Evolutionary conservation across 2,113 vertebrate species (phyloP).

Genomic region (Cricetomys ansorgei): DNA sequence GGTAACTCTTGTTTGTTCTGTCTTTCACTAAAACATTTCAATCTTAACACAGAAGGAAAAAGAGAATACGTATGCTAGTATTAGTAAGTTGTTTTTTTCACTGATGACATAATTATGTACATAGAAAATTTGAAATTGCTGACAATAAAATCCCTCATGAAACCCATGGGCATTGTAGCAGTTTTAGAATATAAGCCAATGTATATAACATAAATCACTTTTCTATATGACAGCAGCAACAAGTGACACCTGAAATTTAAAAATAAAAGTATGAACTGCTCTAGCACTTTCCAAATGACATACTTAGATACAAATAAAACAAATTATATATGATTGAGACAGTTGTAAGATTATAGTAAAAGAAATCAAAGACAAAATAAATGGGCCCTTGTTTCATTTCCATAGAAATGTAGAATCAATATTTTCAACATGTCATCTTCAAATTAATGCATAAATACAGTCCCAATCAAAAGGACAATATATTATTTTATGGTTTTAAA

Average conservation of each 20-base stretch:
- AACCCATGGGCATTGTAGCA: neutral
- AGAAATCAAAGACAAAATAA: neutral
- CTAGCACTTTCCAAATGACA: neutral
- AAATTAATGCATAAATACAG: neutral
- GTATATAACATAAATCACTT: neutral
- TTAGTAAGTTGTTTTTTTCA: neutral
- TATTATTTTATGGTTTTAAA: neutral
- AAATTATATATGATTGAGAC: neutral
- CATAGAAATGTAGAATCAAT: neutral
- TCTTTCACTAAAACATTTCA: neutral
- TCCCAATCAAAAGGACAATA: neutral
- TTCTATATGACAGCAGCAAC: neutral
- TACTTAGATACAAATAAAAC: neutral
- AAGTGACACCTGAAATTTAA: neutral
- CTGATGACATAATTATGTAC: neutral
- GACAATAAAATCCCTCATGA: neutral
- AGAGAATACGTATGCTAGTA: neutral
- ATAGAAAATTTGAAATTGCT: neutral
- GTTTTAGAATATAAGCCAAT: neutral
- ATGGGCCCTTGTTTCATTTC: neutral
- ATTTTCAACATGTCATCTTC: neutral
- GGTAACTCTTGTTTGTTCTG: neutral
- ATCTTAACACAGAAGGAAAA: neutral
- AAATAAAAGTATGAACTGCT: neutral
- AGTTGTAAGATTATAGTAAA: neutral